phyloP scores from a whole-genome alignment of 64 coral and sea anemone species.

The Orbicella faveolata region DNA sequence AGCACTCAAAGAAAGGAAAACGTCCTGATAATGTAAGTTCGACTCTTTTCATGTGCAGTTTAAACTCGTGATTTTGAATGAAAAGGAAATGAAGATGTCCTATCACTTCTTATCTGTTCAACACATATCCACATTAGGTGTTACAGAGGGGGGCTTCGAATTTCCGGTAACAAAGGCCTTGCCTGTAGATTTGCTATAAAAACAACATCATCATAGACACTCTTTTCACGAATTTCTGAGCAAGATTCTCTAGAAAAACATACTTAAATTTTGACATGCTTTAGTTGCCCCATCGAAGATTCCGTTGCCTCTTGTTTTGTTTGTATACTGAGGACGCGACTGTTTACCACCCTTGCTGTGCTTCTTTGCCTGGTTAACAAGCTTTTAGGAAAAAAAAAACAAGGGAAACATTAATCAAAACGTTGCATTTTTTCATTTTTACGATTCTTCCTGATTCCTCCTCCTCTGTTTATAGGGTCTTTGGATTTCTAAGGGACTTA shows the following conservation, averaged over 20 bases:
- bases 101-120: background rate
- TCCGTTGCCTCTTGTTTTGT: background rate
- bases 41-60: background rate
- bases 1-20: background rate
- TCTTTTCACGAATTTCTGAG: background rate
- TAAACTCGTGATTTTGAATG: background rate
- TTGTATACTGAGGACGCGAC: background rate
- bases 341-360: background rate
- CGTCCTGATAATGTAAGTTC: background rate
- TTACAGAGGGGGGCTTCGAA: background rate
- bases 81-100: background rate
- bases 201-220: background rate
- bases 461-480: too few relatives aligned
- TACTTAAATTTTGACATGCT: background rate
- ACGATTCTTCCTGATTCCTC: too few relatives aligned
- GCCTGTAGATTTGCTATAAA: background rate
- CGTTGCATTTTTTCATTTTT: too few relatives aligned
- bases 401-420: too few relatives aligned
- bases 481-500: too few relatives aligned
- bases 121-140: background rate
- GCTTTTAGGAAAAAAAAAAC: too few relatives aligned
- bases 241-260: background rate
- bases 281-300: background rate
- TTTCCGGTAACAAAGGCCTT: background rate
- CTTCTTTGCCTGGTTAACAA: too few relatives aligned